Conservation (phyloP, 2,113 vertebrate species). For the Typhlomys cinereus region DNA sequence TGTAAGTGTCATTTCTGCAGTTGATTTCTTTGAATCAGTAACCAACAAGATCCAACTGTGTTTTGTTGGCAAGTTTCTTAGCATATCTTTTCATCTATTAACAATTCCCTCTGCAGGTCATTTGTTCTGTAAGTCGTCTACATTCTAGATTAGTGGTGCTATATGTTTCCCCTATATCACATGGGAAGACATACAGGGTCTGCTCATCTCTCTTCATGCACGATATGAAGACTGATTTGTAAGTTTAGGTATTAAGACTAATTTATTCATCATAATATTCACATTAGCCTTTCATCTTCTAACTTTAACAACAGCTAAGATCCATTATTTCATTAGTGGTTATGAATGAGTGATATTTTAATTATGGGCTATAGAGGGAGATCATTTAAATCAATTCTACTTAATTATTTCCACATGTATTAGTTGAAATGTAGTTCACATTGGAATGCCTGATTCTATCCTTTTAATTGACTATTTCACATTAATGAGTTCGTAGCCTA, state of each 20-base stretch:
- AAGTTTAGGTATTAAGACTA: background rate
- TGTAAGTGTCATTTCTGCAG: background rate
- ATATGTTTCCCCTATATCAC: background rate
- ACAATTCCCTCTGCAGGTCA: background rate
- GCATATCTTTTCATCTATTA: background rate
- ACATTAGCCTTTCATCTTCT: background rate
- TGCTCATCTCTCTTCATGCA: background rate
- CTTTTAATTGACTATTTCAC: conserved; percentile 4
- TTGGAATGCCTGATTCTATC: background rate
- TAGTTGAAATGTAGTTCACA: conserved; percentile 8
- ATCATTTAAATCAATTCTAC: conserved; percentile 1
- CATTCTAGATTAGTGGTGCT: background rate
- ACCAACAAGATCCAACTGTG: background rate
- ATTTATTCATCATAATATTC: background rate
- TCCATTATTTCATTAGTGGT: conserved; percentile 3
- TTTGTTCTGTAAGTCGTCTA: background rate
- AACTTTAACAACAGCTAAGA: background rate
- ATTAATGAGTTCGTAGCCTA: conserved; percentile 13
- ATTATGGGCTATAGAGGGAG: background rate
- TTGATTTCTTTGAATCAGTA: background rate
- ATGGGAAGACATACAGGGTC: background rate
- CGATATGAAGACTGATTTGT: background rate
- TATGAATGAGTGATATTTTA: background rate
- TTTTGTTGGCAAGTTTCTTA: conserved; percentile 1
- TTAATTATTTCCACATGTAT: background rate